Evolutionary conservation across 2,797 vertebrate genomes (phyloP).

Genomic region (Channallabes apus): DNA sequence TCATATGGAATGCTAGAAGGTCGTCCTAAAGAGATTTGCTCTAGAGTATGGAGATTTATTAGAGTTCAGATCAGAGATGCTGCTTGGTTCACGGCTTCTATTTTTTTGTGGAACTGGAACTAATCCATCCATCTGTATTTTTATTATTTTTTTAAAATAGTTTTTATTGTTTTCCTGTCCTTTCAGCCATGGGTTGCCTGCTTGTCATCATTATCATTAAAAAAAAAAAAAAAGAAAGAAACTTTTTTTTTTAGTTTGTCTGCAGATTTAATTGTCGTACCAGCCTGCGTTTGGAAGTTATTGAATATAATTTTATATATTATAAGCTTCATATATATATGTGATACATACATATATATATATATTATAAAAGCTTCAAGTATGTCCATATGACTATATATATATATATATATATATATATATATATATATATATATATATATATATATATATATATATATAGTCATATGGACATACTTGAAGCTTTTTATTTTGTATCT

Average conservation of each 20-base stretch:
- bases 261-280: background rate
- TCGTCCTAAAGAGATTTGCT: background rate
- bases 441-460: too few relatives aligned
- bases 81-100: background rate
- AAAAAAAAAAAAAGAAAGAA: background rate
- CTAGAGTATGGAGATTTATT: slow-evolving; percentile 1
- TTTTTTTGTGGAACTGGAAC: background rate
- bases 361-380: too few relatives aligned
- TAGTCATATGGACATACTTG: background rate
- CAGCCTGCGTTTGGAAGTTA: background rate
- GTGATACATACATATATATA: too few relatives aligned
- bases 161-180: background rate
- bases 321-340: too few relatives aligned
- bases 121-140: background rate
- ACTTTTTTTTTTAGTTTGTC: background rate
- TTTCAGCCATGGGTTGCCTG: background rate
- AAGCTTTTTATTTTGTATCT: background rate
- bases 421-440: too few relatives aligned
- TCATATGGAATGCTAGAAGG: background rate
- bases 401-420: too few relatives aligned
- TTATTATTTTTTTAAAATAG: too few relatives aligned
- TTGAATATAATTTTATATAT: too few relatives aligned
- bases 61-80: background rate
- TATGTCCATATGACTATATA: too few relatives aligned
- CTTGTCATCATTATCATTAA: background rate